Base-by-base conservation (phyloP, 2,888 invertebrate genomes). In the Hyalella azteca region DNA sequence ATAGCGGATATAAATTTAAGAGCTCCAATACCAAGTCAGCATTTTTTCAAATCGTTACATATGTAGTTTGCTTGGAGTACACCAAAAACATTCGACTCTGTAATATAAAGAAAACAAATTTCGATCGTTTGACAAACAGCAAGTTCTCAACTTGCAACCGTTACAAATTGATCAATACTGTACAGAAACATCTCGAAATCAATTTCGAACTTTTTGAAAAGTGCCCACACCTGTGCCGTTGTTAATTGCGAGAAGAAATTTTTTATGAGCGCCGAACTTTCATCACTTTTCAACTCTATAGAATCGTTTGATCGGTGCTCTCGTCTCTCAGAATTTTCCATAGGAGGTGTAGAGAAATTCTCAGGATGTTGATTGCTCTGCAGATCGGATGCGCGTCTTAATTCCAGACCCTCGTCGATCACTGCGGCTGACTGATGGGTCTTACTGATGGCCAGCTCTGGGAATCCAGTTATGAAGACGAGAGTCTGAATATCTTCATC, bases 131-230 rank as follows among this genome's bases (percentile, higher is more conserved):
- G n/a, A n/a, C n/a, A n/a, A n/a, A n/a, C n/a, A n/a, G n/a, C n/a
- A n/a, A n/a, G n/a, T n/a, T n/a, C n/a, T n/a, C n/a, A n/a, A n/a
- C n/a, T n/a, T n/a, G n/a, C n/a, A n/a, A n/a, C n/a, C n/a, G n/a
- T n/a, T 7, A 54, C 50, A 81, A 40, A 81, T 15, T 78, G 81
- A 48, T 49, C 75, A 22, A 81, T 32, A 36, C 49, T 49, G 39
- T 92, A 92, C 86, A 91, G 91, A 86, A 92, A 92, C 89, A 92
- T 91, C 88, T 92, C 91, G 87, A 92, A 92, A 88, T 92, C 92
- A 85, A 91, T 88, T 85, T 90, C 90, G 87, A 92, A 92, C 86
- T 92, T 91, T 86, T 90, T 87, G 86, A 92, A 89, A 86, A 92
- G 89, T 86, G 90, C 90, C 86, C 90, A 88, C 85, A 91, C 88